phyloP scores from a whole-genome alignment of 2,888 invertebrate species.

The Barypeithes pellucidus region DNA sequence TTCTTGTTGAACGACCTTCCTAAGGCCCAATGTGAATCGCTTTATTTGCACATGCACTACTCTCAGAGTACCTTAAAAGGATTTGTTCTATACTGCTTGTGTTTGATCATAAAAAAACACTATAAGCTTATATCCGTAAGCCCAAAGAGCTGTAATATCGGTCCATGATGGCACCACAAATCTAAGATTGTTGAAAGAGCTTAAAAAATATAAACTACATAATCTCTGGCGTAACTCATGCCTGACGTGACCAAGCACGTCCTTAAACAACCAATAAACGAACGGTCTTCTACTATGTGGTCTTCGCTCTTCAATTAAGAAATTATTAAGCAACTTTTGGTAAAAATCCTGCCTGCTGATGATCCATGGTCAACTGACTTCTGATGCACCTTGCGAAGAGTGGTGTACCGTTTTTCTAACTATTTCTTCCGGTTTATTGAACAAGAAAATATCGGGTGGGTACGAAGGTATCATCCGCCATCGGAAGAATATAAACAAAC shows the following conservation, averaged over 20 bases:
- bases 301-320: constrained; percentile 23
- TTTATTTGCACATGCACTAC: no score
- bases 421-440: constrained; percentile 47
- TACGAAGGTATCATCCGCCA: constrained; percentile 19
- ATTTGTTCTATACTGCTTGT: no score
- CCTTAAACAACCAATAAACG: constrained; percentile 9
- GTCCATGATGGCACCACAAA: no score
- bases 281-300: constrained; percentile 5
- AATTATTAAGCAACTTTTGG: constrained; percentile 28
- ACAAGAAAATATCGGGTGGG: constrained; percentile 43
- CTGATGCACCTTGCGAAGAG: constrained; percentile 46
- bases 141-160: no score
- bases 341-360: constrained; percentile 23
- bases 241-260: neutral
- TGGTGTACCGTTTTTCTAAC: constrained; percentile 40
- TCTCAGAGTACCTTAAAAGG: no score
- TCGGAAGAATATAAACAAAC: neutral
- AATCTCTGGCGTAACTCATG: neutral
- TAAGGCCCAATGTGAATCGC: no score
- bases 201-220: neutral
- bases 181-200: no score
- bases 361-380: constrained; percentile 42
- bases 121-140: no score
- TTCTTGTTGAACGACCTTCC: no score
- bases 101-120: no score